Conservation (phyloP, 2,888 invertebrate genomes). For the Drosophila sordidula region DNA sequence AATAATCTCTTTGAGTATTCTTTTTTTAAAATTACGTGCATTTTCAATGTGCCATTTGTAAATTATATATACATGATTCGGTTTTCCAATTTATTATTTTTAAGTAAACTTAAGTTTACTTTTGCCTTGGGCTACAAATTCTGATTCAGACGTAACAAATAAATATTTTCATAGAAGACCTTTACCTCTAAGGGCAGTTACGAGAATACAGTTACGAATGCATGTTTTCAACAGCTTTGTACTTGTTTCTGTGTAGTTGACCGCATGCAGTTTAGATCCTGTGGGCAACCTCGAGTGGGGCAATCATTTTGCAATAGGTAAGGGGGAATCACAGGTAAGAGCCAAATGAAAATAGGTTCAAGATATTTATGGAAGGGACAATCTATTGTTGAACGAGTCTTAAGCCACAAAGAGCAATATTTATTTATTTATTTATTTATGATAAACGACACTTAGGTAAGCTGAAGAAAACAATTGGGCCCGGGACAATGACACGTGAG, state of each 20-base stretch:
- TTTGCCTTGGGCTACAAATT: not conserved
- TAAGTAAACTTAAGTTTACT: not conserved
- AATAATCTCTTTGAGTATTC: not conserved
- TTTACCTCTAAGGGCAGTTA: not conserved
- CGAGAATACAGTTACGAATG: not conserved
- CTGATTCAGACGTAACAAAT: not conserved
- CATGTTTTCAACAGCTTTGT: constrained; percentile 10
- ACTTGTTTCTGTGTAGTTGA: not conserved
- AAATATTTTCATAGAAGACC: not conserved
- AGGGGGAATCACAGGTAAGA: not conserved
- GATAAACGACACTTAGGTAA: not conserved
- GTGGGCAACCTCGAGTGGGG: not conserved
- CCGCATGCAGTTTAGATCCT: constrained; percentile 10
- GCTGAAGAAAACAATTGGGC: not conserved
- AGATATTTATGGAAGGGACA: not conserved
- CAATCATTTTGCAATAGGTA: not conserved
- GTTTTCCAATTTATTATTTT: not conserved
- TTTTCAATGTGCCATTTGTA: not conserved
- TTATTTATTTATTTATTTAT: not conserved
- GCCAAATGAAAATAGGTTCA: constrained; percentile 1
- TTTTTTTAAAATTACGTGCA: not conserved
- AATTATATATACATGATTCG: not conserved
- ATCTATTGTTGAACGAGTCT: not conserved
- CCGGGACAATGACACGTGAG: too few species aligned
- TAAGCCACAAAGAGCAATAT: not conserved